phyloP scores from a whole-genome alignment of 1,140 invertebrate genomes.

The Phenacoccus solenopsis region DNA sequence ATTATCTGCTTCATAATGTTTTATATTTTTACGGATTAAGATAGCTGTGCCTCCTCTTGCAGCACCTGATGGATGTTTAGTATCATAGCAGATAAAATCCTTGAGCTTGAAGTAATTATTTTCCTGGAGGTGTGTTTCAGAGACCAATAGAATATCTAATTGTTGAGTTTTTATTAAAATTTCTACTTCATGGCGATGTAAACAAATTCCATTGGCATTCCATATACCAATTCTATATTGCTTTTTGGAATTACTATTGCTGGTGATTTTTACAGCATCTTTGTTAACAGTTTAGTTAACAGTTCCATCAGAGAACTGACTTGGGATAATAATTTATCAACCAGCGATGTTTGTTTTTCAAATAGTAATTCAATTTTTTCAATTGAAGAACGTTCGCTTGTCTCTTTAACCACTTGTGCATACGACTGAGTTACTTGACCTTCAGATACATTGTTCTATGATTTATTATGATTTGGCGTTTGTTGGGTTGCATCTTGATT shows the following conservation, averaged over 20 bases:
- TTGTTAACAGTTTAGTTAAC: slow-evolving; percentile 13
- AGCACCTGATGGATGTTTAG: slow-evolving; percentile 1
- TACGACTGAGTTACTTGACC: neutral
- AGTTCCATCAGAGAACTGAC: neutral
- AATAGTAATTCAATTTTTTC: no score
- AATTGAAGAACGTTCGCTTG: neutral
- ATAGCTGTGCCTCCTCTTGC: slow-evolving; percentile 4
- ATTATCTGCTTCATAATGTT: neutral
- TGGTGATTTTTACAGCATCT: slow-evolving; percentile 5
- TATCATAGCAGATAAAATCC: neutral
- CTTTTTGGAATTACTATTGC: no score
- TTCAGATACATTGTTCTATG: neutral
- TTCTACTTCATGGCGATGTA: slow-evolving; percentile 24
- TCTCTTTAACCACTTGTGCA: no score
- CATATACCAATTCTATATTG: slow-evolving; percentile 12
- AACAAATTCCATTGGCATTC: slow-evolving; percentile 24
- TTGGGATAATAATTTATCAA: neutral
- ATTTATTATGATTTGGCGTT: neutral
- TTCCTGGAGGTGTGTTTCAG: slow-evolving; percentile 24
- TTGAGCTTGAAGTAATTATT: slow-evolving; percentile 23
- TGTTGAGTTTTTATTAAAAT: slow-evolving; percentile 22
- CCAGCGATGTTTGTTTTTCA: neutral
- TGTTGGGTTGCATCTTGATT: neutral
- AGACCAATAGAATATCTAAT: slow-evolving; percentile 25
- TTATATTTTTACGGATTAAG: neutral